Percentiles rank a stretch among this genome's conserved stretches.
These are phyloP conservation scores for Peromyscus melanophrys DNA, from an alignment of 2,797 vertebrate genomes.

Conservation along the genomic window DNA sequence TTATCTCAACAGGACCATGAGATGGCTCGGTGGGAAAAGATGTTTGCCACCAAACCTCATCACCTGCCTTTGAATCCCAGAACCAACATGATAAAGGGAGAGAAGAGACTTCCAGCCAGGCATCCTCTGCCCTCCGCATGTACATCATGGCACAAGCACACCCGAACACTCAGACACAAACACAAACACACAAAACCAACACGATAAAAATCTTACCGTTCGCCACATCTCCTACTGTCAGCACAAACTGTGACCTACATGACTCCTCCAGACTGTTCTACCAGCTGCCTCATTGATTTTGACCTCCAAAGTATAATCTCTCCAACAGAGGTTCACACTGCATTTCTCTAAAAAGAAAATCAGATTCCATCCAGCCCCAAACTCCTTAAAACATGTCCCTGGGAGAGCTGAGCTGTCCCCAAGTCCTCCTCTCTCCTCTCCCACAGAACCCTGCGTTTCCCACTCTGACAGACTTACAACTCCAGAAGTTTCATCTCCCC, in stretches of 20 bases:
- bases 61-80: not conserved
- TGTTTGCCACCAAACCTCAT: not conserved
- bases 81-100: not conserved
- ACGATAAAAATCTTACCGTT: constrained; percentile 6
- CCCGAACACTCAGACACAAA: not conserved
- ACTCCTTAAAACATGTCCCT: not conserved
- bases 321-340: not conserved
- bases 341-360: constrained; percentile 46
- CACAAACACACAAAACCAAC: not conserved
- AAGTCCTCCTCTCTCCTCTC: not conserved
- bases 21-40: not conserved
- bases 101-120: not conserved
- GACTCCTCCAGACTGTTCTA: not conserved
- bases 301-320: not conserved
- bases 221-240: not conserved
- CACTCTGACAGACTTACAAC: constrained; percentile 5
- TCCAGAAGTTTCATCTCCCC: not conserved
- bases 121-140: not conserved
- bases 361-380: not conserved
- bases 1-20: not conserved
- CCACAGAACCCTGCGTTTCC: not conserved
- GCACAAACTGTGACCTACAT: not conserved
- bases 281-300: not conserved
- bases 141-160: not conserved
- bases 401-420: constrained; percentile 6